Conservation (phyloP, 2,888 invertebrate genomes). For the Campopleginae sp. region DNA sequence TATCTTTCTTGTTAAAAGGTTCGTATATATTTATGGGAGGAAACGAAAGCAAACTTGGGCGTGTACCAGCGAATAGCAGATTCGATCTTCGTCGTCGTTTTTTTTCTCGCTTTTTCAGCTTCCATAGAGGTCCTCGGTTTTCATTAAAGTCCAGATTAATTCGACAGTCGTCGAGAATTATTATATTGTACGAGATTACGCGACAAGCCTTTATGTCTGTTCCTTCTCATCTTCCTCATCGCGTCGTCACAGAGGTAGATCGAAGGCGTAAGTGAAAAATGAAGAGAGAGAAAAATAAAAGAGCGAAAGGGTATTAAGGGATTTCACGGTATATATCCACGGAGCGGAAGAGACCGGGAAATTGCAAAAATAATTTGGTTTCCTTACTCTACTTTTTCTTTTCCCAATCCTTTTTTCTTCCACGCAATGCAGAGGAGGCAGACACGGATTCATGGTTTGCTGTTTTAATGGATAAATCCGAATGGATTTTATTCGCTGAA, state of each 20-base stretch:
- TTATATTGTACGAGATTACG: conserved; percentile 65
- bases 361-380: conserved; percentile 68
- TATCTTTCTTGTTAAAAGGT: background rate
- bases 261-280: conserved; percentile 24
- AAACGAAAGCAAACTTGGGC: conserved; percentile 33
- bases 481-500: background rate
- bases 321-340: conserved; percentile 33
- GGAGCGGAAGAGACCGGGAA: conserved; percentile 52
- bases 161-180: conserved; percentile 66
- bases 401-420: conserved; percentile 24
- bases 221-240: conserved; percentile 41
- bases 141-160: conserved; percentile 68
- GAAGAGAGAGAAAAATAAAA: conserved; percentile 32
- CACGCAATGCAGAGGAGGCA: background rate
- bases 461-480: conserved; percentile 28
- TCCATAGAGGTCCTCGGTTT: conserved; percentile 58
- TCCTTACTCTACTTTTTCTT: conserved; percentile 32
- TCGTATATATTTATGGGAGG: conserved; percentile 8
- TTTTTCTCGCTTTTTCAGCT: background rate
- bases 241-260: conserved; percentile 25
- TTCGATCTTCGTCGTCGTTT: conserved; percentile 55
- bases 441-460: conserved; percentile 9
- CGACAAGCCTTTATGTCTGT: conserved; percentile 42
- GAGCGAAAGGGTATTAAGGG: conserved; percentile 36
- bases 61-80: conserved; percentile 51